Evolutionary conservation across 2,797 vertebrate species (phyloP).

Genomic region (Valencia hispanica): DNA sequence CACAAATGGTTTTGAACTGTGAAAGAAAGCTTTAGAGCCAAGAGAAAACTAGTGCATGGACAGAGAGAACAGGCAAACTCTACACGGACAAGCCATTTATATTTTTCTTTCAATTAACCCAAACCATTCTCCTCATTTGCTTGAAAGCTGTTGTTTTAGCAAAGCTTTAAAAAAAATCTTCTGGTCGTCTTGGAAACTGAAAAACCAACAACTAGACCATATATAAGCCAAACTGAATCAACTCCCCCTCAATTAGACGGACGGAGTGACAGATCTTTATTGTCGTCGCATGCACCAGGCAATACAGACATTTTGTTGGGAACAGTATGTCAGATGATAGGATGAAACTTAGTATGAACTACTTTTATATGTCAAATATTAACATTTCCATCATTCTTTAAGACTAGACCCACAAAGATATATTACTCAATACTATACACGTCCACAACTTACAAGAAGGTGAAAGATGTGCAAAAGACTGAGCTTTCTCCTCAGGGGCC

Average conservation of each 20-base stretch:
- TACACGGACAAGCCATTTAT: too few species aligned
- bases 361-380: background rate
- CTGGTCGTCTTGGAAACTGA: background rate
- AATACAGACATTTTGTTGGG: too few species aligned
- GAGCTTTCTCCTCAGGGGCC: conserved; percentile 28
- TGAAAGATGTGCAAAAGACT: conserved; percentile 46
- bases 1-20: too few species aligned
- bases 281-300: too few species aligned
- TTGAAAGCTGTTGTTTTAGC: background rate
- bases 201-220: background rate
- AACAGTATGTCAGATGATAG: too few species aligned
- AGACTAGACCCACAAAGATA: conserved; percentile 7
- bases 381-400: background rate
- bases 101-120: too few species aligned
- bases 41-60: too few species aligned
- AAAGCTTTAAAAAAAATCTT: background rate
- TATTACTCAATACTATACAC: conserved; percentile 29
- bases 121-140: too few species aligned
- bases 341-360: background rate
- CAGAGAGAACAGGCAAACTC: too few species aligned
- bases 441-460: conserved; percentile 48
- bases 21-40: too few species aligned
- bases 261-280: too few species aligned
- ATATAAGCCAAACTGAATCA: background rate
- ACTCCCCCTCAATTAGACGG: too few species aligned